A percentile compares a stretch with the other conserved stretches of the same genome.
These are phyloP conservation scores for Calypte anna DNA, from an alignment of 2,113 vertebrate genomes.

Conservation along the genomic window DNA sequence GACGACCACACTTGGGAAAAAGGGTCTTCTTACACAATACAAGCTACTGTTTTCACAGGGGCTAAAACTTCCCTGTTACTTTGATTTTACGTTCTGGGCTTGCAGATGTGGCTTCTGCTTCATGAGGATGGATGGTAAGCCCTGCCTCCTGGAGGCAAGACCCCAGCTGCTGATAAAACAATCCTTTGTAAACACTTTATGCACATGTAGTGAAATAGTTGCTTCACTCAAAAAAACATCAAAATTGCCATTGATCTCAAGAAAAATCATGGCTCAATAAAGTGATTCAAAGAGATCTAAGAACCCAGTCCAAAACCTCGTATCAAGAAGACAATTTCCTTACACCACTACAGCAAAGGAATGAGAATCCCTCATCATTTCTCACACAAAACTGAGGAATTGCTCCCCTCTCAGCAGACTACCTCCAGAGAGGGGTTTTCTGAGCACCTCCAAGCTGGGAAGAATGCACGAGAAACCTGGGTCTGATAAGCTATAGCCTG, in stretches of 20 bases:
- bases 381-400: background rate
- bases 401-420: background rate
- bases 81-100: background rate
- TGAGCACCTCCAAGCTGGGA: background rate
- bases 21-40: background rate
- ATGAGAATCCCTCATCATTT: background rate
- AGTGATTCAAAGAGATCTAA: background rate
- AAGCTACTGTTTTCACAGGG: background rate
- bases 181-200: background rate
- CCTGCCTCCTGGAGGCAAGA: background rate
- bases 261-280: background rate
- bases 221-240: background rate
- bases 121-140: accelerated
- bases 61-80: background rate
- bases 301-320: background rate
- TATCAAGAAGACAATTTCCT: background rate
- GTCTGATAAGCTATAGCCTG: background rate
- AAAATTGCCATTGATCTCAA: background rate
- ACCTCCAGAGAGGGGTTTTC: background rate
- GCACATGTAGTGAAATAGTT: background rate
- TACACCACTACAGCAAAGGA: background rate
- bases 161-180: accelerated
- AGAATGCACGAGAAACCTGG: accelerated
- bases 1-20: background rate
- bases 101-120: accelerated